Base-by-base conservation (phyloP, 2,888 invertebrate species). In the Sesia apiformis region DNA sequence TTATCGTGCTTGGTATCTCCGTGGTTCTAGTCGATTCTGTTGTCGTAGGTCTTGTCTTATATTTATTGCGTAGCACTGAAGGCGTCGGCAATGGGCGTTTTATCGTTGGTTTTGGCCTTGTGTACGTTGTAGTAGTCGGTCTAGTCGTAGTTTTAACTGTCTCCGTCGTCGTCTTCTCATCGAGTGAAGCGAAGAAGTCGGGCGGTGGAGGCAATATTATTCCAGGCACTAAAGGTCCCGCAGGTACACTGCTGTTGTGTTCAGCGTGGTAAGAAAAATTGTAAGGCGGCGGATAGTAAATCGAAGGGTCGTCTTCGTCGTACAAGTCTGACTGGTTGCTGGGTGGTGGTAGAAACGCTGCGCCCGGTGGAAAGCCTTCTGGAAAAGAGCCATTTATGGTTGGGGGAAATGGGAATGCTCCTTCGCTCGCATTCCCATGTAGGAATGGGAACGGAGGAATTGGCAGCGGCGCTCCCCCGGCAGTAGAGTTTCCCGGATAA, bases 261-360 rank as follows among this genome's bases (percentile, higher is more conserved):
- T 95, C 95, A 74, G 91, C 92, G 75, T 92, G 93, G 81, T 94
- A 96, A 63, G 94, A 94, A 90, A 95, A 95, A 81, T 95, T 96
- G 90, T 97, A 97, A 7, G 96, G 96, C 72, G 96, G 96, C 70
- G 96, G 96, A 91, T 97, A 96, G 74, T 96, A 97, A 55, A 96
- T 93, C 65, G 96, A 95, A 70, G 96, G 96, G 91, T 97, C 96
- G 86, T 97, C 96, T 87, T 95, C 96, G 90, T 96, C 96, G 86
- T 94, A 93, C 64, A 93, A 92, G 74, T 95, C 95, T 59, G 94
- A 92, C 66, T 92, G 91, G 84, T 94, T 94, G 70, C 93, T 93
- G 63, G 94, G 94, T 74, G 94, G 94, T 89, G 90, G 90, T 83
- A 91, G 90, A 81, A 90, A 90, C 65, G 85, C 88, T 78, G 89